These are phyloP conservation scores for Spilarctia lutea DNA, from an alignment of 2,888 invertebrate genomes.

Conservation along the genomic window DNA sequence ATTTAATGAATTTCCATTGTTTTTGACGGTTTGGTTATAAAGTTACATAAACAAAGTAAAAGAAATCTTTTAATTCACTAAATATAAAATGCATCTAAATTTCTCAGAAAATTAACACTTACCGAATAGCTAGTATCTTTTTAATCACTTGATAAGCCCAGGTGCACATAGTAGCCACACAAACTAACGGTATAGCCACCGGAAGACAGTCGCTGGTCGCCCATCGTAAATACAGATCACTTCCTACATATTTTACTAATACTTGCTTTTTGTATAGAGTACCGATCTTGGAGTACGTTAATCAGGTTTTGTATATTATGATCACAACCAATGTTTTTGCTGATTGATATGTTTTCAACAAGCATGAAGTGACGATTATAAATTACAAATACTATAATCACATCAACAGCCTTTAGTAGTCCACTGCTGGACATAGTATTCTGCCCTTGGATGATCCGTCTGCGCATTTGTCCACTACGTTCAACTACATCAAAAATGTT, in stretches of 20 bases:
- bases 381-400: no score
- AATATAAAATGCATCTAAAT: not conserved
- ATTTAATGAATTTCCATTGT: not conserved
- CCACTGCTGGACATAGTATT: no score
- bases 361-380: not conserved
- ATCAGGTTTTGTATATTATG: conserved; percentile 11
- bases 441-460: no score
- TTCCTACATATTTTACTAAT: conserved; percentile 65
- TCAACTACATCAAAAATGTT: no score
- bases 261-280: conserved; percentile 28
- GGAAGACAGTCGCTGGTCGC: conserved; percentile 73
- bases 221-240: conserved; percentile 70
- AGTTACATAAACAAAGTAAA: no score
- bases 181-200: conserved; percentile 55
- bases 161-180: conserved; percentile 28
- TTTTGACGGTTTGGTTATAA: not conserved
- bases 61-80: not conserved
- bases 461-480: no score
- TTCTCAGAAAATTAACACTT: not conserved
- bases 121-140: conserved; percentile 21
- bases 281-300: conserved; percentile 14
- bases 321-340: not conserved
- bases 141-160: conserved; percentile 41
- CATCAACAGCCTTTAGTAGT: no score
- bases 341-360: not conserved